Conservation (phyloP, 1,140 invertebrate genomes). For the Hycleus cichorii region DNA sequence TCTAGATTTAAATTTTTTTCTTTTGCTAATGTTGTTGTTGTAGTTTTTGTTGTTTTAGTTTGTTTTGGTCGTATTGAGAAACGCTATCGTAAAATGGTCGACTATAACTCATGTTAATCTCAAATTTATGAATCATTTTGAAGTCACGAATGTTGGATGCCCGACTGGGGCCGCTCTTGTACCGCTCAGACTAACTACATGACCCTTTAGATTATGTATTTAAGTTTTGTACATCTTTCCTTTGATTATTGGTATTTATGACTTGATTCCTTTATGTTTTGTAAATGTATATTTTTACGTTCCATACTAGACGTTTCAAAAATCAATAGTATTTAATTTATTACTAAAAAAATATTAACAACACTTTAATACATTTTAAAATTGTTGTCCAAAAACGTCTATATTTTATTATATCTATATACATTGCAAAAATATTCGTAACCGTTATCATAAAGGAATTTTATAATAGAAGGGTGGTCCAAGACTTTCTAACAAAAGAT, state of each 20-base stretch:
- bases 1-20: too few relatives aligned
- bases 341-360: too few relatives aligned
- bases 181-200: slow-evolving; percentile 20
- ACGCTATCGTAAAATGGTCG: slow-evolving; percentile 25
- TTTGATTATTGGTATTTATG: slow-evolving; percentile 25
- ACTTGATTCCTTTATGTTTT: slow-evolving; percentile 9
- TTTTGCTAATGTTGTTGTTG: too few relatives aligned
- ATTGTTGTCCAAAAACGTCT: too few relatives aligned
- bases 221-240: slow-evolving; percentile 24
- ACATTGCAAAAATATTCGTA: too few relatives aligned
- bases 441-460: too few relatives aligned
- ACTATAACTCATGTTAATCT: slow-evolving; percentile 29
- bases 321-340: neutral
- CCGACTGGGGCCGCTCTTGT: slow-evolving; percentile 15
- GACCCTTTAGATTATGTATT: slow-evolving; percentile 26
- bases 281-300: neutral
- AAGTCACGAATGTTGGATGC: slow-evolving; percentile 25
- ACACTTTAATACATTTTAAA: too few relatives aligned
- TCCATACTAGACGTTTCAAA: slow-evolving; percentile 5
- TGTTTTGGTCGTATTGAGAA: slow-evolving; percentile 12
- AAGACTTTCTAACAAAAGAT: slow-evolving; percentile 12
- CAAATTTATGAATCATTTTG: slow-evolving; percentile 28
- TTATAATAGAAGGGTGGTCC: too few relatives aligned
- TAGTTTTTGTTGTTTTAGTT: neutral
- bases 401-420: too few relatives aligned